Evolutionary conservation across 2,888 invertebrate genomes (phyloP).

Genomic region (Desoria tigrina): DNA sequence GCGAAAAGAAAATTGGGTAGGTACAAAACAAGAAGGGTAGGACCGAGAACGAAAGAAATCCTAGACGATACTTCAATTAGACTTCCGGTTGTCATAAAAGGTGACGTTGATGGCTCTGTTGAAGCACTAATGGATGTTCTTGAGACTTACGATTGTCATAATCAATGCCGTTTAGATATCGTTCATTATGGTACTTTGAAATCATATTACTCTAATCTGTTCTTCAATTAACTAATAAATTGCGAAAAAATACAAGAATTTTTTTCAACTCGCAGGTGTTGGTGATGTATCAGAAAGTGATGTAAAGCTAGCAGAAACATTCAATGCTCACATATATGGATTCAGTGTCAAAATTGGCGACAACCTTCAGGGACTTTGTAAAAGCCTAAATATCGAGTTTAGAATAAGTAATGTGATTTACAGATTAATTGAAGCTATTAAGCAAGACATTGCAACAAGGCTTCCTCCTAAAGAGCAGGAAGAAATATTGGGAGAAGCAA

Average conservation of each 20-base stretch:
- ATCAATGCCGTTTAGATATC: slow-evolving; percentile 73
- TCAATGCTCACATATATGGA: slow-evolving; percentile 79
- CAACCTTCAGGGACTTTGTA: slow-evolving; percentile 60
- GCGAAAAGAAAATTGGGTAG: slow-evolving; percentile 67
- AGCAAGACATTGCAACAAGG: slow-evolving; percentile 70
- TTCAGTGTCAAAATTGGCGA: slow-evolving; percentile 72
- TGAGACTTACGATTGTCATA: slow-evolving; percentile 73
- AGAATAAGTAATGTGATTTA: slow-evolving; percentile 87
- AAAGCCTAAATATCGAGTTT: slow-evolving; percentile 64
- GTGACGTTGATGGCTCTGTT: slow-evolving; percentile 93
- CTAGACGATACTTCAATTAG: slow-evolving; percentile 54
- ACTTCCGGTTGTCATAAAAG: slow-evolving; percentile 56
- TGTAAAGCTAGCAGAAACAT: slow-evolving; percentile 74
- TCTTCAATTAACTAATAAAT: no score
- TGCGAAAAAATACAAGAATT: background rate
- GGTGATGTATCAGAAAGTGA: slow-evolving; percentile 83
- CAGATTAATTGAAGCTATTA: slow-evolving; percentile 84
- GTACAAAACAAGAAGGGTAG: slow-evolving; percentile 61
- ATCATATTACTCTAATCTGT: no score
- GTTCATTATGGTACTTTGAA: slow-evolving; percentile 75
- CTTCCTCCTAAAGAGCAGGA: slow-evolving; percentile 75
- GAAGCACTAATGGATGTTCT: slow-evolving; percentile 92
- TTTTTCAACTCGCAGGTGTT: slow-evolving; percentile 63
- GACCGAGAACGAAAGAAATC: slow-evolving; percentile 65
- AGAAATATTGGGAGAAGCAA: slow-evolving; percentile 80